Evolutionary conservation across 2,797 vertebrate species (phyloP).

Genomic region (Eupleurogrammus muticus): DNA sequence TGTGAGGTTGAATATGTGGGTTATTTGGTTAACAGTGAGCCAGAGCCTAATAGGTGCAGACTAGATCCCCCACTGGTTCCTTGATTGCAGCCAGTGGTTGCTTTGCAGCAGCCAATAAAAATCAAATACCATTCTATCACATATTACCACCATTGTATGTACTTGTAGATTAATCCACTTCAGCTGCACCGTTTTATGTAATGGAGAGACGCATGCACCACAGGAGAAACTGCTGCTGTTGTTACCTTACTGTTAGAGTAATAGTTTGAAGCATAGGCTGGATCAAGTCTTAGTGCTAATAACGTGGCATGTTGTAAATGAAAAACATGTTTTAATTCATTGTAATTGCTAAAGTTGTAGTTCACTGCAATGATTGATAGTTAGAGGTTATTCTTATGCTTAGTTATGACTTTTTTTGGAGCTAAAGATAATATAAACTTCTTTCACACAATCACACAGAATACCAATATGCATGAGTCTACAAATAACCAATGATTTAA

Average conservation of each 20-base stretch:
- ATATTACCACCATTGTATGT: conserved; percentile 71
- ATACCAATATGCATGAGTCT: background rate
- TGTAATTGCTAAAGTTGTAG: conserved; percentile 11
- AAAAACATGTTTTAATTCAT: conserved; percentile 31
- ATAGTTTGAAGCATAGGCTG: conserved; percentile 33
- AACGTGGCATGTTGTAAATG: conserved; percentile 22
- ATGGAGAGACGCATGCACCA: conserved; percentile 60
- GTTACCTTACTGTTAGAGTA: conserved; percentile 52
- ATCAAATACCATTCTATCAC: conserved; percentile 70
- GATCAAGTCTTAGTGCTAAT: conserved; percentile 28
- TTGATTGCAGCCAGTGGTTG: conserved; percentile 73
- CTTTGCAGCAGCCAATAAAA: conserved; percentile 78
- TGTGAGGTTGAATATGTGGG: conserved; percentile 33
- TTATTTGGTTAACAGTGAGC: conserved; percentile 55
- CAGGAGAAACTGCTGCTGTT: conserved; percentile 52
- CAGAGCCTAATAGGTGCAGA: conserved; percentile 54
- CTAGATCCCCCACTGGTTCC: conserved; percentile 65
- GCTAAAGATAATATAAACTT: background rate
- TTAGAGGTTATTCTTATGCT: background rate
- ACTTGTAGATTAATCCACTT: conserved; percentile 71
- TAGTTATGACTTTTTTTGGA: background rate
- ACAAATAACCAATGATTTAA: background rate
- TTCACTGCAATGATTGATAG: background rate
- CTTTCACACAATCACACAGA: background rate
- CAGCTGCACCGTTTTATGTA: conserved; percentile 71